Evolutionary conservation across 2,888 invertebrate genomes (phyloP).

Genomic region (Thereva nobilitata): DNA sequence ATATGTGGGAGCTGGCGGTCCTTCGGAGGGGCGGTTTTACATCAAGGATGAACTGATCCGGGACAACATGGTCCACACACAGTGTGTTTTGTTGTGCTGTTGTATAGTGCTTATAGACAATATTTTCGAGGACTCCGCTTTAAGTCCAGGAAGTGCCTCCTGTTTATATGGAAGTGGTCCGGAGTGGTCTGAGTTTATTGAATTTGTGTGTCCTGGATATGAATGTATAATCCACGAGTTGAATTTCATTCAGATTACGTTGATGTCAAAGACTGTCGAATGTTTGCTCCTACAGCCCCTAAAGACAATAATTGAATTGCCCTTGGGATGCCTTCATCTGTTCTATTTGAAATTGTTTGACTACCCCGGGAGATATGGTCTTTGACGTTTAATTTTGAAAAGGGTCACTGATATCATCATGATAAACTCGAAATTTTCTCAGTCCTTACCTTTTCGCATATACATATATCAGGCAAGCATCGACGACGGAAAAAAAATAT

Average conservation of each 20-base stretch:
- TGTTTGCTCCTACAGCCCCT: slow-evolving; percentile 4
- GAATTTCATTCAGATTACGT: slow-evolving; percentile 16
- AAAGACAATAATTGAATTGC: neutral
- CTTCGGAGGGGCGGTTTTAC: neutral
- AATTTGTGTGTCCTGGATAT: slow-evolving; percentile 1
- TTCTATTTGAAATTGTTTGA: slow-evolving; percentile 20
- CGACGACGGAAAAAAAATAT: no score
- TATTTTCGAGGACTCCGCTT: slow-evolving; percentile 13
- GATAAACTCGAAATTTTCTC: slow-evolving; percentile 15
- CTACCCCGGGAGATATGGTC: slow-evolving; percentile 15
- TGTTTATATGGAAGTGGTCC: neutral
- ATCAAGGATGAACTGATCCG: neutral
- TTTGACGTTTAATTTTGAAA: slow-evolving; percentile 36
- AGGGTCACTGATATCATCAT: slow-evolving; percentile 23
- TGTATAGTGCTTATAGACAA: slow-evolving; percentile 18
- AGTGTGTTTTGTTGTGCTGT: slow-evolving; percentile 1
- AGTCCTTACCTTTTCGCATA: slow-evolving; percentile 9
- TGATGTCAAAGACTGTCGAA: slow-evolving; percentile 3
- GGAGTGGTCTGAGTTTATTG: no score
- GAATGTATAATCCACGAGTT: slow-evolving; percentile 12
- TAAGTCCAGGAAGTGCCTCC: slow-evolving; percentile 8
- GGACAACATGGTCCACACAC: slow-evolving; percentile 3
- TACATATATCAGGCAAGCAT: neutral
- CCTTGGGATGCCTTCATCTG: slow-evolving; percentile 2
- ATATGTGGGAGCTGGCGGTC: neutral